Conservation (phyloP, 2,888 invertebrate genomes). For the Pammene aurita region DNA sequence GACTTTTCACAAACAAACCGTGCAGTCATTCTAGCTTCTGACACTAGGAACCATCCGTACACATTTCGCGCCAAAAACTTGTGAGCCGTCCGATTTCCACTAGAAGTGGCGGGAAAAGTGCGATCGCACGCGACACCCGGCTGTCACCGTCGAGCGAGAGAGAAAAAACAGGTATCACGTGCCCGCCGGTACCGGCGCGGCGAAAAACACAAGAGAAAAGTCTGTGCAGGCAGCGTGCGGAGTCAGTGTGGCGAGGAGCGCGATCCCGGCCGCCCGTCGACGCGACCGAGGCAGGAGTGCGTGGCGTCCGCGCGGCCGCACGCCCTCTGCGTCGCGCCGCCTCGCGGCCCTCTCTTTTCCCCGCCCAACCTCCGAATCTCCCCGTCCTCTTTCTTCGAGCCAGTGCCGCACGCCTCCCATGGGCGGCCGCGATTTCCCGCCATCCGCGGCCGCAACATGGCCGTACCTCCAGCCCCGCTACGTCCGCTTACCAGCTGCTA, state of each 20-base stretch:
- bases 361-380: slow-evolving; percentile 52
- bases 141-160: slow-evolving; percentile 76
- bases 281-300: slow-evolving; percentile 83
- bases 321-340: slow-evolving; percentile 85
- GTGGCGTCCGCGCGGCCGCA: slow-evolving; percentile 77
- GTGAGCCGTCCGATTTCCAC: slow-evolving; percentile 59
- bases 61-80: slow-evolving; percentile 82
- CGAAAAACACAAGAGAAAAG: slow-evolving; percentile 76
- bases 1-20: slow-evolving; percentile 64
- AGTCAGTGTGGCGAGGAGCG: slow-evolving; percentile 78
- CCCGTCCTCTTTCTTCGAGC: slow-evolving; percentile 65
- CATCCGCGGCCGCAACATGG: slow-evolving; percentile 78
- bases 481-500: slow-evolving; percentile 57
- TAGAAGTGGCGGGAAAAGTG: slow-evolving; percentile 74
- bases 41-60: slow-evolving; percentile 57
- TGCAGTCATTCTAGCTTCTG: slow-evolving; percentile 62
- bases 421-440: slow-evolving; percentile 82
- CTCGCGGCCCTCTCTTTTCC: slow-evolving; percentile 74
- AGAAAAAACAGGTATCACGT: slow-evolving; percentile 79
- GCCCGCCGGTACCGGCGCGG: slow-evolving; percentile 79
- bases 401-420: slow-evolving; percentile 80
- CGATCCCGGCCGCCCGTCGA: slow-evolving; percentile 81
- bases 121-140: slow-evolving; percentile 75
- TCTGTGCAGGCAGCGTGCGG: slow-evolving; percentile 67
- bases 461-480: slow-evolving; percentile 67